Conservation (phyloP, 1,140 invertebrate genomes). For the Zaprionus kolodkinae region DNA sequence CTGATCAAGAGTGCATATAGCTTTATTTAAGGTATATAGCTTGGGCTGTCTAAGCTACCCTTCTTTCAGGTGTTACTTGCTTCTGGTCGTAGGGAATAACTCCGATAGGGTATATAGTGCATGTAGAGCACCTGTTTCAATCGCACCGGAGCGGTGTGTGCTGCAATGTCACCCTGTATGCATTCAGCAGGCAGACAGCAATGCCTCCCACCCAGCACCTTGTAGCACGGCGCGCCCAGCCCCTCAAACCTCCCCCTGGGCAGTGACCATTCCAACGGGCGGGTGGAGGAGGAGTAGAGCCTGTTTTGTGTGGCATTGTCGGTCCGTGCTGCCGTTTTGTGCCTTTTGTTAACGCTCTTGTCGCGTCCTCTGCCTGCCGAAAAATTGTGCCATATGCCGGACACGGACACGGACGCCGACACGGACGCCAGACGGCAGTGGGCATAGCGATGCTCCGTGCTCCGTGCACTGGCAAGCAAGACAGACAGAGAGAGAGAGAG, state of each 20-base stretch:
- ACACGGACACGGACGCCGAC: slow-evolving; percentile 43
- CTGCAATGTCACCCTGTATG: slow-evolving; percentile 24
- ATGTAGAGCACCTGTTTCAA: slow-evolving; percentile 2
- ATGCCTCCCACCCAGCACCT: neutral
- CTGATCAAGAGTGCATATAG: neutral
- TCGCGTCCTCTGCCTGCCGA: slow-evolving; percentile 36
- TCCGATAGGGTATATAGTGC: neutral
- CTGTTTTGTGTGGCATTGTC: slow-evolving; percentile 51
- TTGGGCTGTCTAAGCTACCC: neutral
- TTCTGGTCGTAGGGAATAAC: neutral
- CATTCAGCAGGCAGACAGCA: slow-evolving; percentile 12
- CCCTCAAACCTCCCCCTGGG: neutral
- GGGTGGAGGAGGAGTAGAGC: neutral
- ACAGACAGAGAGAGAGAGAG: neutral
- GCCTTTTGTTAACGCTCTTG: slow-evolving; percentile 64
- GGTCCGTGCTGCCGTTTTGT: slow-evolving; percentile 60
- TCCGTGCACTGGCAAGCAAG: neutral
- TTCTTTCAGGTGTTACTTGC: neutral
- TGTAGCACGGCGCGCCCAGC: neutral
- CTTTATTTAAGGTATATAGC: neutral
- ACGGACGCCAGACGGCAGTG: slow-evolving; percentile 22
- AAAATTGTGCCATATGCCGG: slow-evolving; percentile 81
- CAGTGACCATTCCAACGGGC: slow-evolving; percentile 20
- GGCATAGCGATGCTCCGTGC: slow-evolving; percentile 63
- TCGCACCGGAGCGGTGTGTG: neutral